A percentile compares a stretch with the other conserved stretches of the same genome.
Evolutionary conservation across 2,113 vertebrate genomes (phyloP).

Genomic region (Cairina moschata): DNA sequence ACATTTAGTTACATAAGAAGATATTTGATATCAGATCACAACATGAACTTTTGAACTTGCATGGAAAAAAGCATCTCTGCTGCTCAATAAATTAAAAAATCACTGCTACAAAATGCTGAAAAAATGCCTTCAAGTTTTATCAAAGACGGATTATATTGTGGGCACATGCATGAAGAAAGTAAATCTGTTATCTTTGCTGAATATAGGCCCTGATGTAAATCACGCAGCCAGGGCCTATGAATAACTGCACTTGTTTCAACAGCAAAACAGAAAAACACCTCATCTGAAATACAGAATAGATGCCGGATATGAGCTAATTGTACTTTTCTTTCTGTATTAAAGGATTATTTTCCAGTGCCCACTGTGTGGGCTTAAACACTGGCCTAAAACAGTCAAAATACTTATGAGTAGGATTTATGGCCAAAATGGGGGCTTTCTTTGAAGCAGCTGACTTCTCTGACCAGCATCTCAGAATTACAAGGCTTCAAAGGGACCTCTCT

Average conservation of each 20-base stretch:
- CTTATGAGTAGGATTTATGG: conserved; percentile 65
- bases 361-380: conserved; percentile 69
- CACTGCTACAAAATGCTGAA: not conserved
- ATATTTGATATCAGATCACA: not conserved
- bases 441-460: conserved; percentile 66
- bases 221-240: conserved; percentile 20
- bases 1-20: not conserved
- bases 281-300: conserved; percentile 40
- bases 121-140: conserved; percentile 13
- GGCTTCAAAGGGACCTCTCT: conserved; percentile 46
- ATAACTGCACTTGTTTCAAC: conserved; percentile 49
- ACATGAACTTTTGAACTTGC: conserved; percentile 36
- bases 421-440: conserved; percentile 39
- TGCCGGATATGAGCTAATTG: conserved; percentile 62
- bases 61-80: not conserved
- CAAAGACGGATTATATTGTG: conserved; percentile 32
- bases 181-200: conserved; percentile 57
- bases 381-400: conserved; percentile 58
- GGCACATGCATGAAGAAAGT: conserved; percentile 18
- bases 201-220: conserved; percentile 60
- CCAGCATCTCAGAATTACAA: conserved; percentile 22
- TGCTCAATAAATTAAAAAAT: not conserved
- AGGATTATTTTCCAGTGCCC: conserved; percentile 63
- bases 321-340: conserved; percentile 53
- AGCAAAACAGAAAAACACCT: conserved; percentile 24